Conservation (phyloP, 2,888 invertebrate genomes). For the Volucella bombylans region DNA sequence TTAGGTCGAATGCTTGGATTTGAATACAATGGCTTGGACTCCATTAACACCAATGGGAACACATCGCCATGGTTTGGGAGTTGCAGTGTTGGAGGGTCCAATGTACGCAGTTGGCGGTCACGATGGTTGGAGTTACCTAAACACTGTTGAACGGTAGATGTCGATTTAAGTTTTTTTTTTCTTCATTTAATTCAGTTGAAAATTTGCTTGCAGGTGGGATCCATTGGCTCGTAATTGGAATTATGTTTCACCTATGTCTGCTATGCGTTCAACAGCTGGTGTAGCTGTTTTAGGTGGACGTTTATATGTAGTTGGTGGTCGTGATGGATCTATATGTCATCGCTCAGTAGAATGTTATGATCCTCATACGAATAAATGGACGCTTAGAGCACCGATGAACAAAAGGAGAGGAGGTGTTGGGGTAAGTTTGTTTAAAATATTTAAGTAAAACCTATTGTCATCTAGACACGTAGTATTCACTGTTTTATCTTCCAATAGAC, state of each 20-base stretch:
- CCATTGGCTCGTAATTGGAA: constrained; percentile 94
- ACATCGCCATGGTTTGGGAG: constrained; percentile 91
- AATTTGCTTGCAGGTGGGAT: constrained; percentile 87
- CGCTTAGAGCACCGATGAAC: constrained; percentile 93
- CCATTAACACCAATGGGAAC: constrained; percentile 94
- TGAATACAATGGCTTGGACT: constrained; percentile 91
- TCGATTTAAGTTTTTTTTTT: constrained; percentile 11
- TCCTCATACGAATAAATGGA: constrained; percentile 89
- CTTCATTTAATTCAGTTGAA: background rate
- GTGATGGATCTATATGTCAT: constrained; percentile 95
- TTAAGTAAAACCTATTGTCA: too few species aligned
- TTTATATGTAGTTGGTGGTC: constrained; percentile 95
- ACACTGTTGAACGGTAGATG: constrained; percentile 90
- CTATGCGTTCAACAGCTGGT: constrained; percentile 92
- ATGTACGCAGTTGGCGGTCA: constrained; percentile 97
- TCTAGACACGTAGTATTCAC: too few species aligned
- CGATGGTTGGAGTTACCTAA: constrained; percentile 93
- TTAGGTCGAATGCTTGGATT: constrained; percentile 93
- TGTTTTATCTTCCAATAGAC: too few species aligned
- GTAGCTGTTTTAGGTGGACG: constrained; percentile 93
- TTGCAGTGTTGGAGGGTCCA: constrained; percentile 89
- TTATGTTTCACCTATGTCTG: constrained; percentile 94
- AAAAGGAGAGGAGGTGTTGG: constrained; percentile 94
- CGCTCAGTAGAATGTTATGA: constrained; percentile 94
- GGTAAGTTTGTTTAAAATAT: constrained; percentile 83